Evolutionary conservation across 2,113 vertebrate genomes (phyloP).

Genomic region (Percina caprodes): DNA sequence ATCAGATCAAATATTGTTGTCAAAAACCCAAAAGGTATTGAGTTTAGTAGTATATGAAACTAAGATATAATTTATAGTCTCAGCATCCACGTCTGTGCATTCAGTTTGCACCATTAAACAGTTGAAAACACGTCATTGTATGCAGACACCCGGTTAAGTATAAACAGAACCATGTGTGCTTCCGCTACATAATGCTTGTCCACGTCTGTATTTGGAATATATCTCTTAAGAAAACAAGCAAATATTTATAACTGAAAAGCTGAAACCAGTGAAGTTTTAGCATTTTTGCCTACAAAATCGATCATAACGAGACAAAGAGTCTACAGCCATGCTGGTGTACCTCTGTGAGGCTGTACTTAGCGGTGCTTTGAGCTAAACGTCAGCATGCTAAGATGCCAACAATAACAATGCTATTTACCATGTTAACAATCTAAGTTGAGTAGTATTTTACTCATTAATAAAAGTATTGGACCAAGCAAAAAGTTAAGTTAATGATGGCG

Average conservation of each 20-base stretch:
- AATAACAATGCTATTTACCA: not conserved
- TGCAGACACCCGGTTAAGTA: not conserved
- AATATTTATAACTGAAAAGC: not conserved
- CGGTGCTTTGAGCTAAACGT: not conserved
- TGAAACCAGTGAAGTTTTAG: not conserved
- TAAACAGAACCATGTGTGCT: not conserved
- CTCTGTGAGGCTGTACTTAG: not conserved
- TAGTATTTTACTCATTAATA: not conserved
- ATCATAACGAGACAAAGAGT: not conserved
- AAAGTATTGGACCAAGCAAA: not conserved
- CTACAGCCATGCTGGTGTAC: not conserved
- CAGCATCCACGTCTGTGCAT: not conserved
- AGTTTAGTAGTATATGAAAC: not conserved
- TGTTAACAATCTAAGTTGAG: not conserved
- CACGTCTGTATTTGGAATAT: not conserved
- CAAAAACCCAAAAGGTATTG: not conserved
- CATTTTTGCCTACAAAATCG: not conserved
- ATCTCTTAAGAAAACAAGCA: not conserved
- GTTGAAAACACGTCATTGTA: not conserved
- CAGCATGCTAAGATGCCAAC: not conserved
- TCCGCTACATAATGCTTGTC: too few relatives aligned
- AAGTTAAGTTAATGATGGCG: not conserved
- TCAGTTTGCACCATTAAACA: not conserved
- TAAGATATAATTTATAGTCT: too few relatives aligned
- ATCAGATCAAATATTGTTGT: not conserved